phyloP scores from a whole-genome alignment of 2,797 vertebrate species.

The Chromobotia macracanthus region DNA sequence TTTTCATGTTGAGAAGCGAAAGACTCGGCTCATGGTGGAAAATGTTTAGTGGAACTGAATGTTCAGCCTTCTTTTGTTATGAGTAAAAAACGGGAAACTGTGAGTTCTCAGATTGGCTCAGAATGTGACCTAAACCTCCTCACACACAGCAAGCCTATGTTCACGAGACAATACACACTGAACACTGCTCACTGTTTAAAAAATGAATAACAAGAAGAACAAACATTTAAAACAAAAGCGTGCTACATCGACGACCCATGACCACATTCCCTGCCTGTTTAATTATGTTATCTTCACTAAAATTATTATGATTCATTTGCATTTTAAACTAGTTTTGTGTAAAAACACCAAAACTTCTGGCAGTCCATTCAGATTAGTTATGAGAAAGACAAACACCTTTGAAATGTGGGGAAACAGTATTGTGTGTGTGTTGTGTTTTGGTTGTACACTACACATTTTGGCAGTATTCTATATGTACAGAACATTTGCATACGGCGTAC shows the following conservation, averaged over 20 bases:
- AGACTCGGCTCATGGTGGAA: constrained; percentile 38
- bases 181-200: background rate
- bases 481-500: too few species aligned
- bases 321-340: background rate
- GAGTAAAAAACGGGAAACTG: constrained; percentile 35
- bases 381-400: background rate
- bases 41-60: constrained; percentile 53
- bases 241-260: too few species aligned
- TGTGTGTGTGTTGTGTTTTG: too few species aligned
- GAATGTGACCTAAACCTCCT: background rate
- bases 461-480: too few species aligned
- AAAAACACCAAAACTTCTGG: background rate
- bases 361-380: background rate
- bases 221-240: too few species aligned
- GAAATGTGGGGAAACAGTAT: too few species aligned
- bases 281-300: background rate
- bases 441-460: too few species aligned
- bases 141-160: background rate
- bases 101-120: constrained; percentile 29
- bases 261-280: background rate
- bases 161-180: background rate
- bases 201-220: too few species aligned
- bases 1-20: constrained; percentile 47
- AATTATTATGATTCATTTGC: background rate
- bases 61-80: constrained; percentile 34